Base-by-base conservation (phyloP, 2,888 invertebrate species). In the Sceliomorpha sp. region DNA sequence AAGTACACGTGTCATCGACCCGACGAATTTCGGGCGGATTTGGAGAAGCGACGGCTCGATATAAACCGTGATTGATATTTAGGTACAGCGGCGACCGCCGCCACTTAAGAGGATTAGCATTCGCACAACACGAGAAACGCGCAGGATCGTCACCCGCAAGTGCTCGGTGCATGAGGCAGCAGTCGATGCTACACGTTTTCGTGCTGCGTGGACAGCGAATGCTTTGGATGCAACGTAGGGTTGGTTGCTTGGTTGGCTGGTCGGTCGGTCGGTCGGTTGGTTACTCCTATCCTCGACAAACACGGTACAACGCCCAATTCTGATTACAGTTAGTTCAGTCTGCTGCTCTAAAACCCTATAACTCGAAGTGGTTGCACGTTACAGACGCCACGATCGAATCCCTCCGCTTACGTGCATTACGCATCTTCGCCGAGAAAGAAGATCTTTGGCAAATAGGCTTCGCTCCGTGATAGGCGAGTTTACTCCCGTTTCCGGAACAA, bases 21-120 rank as follows among this genome's bases (percentile, higher is more conserved):
- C 34, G 64, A 47, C 51, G 69, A 72, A 72, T 74, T 70, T 71
- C 68, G 60, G 67, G 20, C 44, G 72, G 63, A 56, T 69, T 67
- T 60, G 70, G 24, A 68, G 48, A 36, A 40, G 67, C 55, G 44
- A 45, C 42, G 70, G 69, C 34, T 76, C 62, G 78, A 76, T 77
- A 75, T 76, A 73, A 78, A 77, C 76, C 74, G 80, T 83, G 83
- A 85, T 85, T 85, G 85, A 85, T 86, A 86, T 84, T 85, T 84
- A 83, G 81, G 79, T 80, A 78, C 78, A 78, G 76, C 80, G 78
- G 80, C 77, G 78, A 79, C 80, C 79, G 81, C 81, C 78, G 78
- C 79, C 83, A 80, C 82, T 84, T 83, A 83, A 86, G 85, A 84
- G 86, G 86, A 85, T 87, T 84, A 84, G 79, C 80, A 76, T 79